A percentile compares a stretch with the other conserved stretches of the same genome.
Conservation (phyloP, 2,888 invertebrate genomes). For the Diplazon laetatorius region DNA sequence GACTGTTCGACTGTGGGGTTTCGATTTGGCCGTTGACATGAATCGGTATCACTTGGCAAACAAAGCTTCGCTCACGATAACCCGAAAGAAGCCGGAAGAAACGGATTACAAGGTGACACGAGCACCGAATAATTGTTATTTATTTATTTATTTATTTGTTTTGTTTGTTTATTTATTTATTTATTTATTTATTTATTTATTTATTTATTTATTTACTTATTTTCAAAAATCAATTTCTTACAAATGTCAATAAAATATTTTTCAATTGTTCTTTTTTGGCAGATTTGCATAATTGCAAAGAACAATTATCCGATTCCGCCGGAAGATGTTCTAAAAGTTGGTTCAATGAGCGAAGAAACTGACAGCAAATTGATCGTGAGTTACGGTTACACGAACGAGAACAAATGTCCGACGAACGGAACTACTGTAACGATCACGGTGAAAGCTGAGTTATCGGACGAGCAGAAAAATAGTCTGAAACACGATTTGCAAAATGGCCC, state of each 20-base stretch:
- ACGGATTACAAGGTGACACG: slow-evolving; percentile 75
- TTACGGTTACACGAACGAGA: slow-evolving; percentile 74
- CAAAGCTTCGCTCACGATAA: slow-evolving; percentile 73
- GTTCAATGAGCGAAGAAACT: slow-evolving; percentile 70
- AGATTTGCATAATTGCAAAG: slow-evolving; percentile 79
- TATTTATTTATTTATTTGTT: too few relatives aligned
- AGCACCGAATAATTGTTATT: background rate
- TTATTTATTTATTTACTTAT: too few relatives aligned
- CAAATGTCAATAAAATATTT: too few relatives aligned
- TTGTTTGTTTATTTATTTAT: too few relatives aligned
- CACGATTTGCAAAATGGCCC: slow-evolving; percentile 67
- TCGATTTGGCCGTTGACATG: slow-evolving; percentile 73
- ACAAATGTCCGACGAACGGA: slow-evolving; percentile 76
- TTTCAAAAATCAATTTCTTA: too few relatives aligned
- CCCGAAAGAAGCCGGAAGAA: slow-evolving; percentile 75
- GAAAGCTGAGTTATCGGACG: slow-evolving; percentile 76
- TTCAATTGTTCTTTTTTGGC: too few relatives aligned
- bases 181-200: too few relatives aligned
- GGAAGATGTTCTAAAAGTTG: slow-evolving; percentile 63
- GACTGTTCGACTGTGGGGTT: slow-evolving; percentile 76
- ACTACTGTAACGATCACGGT: slow-evolving; percentile 73
- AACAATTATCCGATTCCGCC: slow-evolving; percentile 70
- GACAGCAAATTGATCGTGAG: slow-evolving; percentile 74
- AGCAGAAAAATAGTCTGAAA: slow-evolving; percentile 74
- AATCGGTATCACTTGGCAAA: slow-evolving; percentile 75